phyloP scores from a whole-genome alignment of 2,888 invertebrate species.

The Zelleria hepariella region DNA sequence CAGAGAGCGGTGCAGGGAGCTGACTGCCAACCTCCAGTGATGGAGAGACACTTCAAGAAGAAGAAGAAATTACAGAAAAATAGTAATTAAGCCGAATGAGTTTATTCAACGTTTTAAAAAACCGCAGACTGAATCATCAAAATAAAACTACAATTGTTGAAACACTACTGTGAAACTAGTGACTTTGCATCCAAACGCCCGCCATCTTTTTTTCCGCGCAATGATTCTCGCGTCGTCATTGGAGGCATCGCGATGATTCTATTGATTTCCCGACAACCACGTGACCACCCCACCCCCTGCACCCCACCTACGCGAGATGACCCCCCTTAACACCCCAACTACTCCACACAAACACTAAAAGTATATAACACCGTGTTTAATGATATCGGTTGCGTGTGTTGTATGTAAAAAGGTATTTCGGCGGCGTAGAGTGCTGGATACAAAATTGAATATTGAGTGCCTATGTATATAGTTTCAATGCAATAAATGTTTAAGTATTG shows the following conservation, averaged over 20 bases:
- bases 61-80: no score
- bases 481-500: no score
- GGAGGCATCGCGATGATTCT: slow-evolving; percentile 52
- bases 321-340: slow-evolving; percentile 10
- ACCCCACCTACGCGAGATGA: slow-evolving; percentile 22
- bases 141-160: not conserved
- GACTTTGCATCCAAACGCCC: no score
- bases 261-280: slow-evolving; percentile 52
- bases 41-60: no score
- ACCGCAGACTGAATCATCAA: not conserved
- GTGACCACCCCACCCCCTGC: slow-evolving; percentile 17
- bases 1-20: no score
- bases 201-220: not conserved
- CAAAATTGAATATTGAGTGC: not conserved
- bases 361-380: not conserved
- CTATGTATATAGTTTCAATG: not conserved
- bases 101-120: no score
- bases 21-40: no score
- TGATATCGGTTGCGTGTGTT: not conserved
- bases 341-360: slow-evolving; percentile 17
- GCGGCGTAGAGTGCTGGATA: not conserved
- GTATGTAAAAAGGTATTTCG: not conserved
- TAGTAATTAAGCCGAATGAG: no score
- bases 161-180: not conserved
- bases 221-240: slow-evolving; percentile 1